Base-by-base conservation (phyloP, 2,797 vertebrate genomes). In the Mionectes olivaceus region DNA sequence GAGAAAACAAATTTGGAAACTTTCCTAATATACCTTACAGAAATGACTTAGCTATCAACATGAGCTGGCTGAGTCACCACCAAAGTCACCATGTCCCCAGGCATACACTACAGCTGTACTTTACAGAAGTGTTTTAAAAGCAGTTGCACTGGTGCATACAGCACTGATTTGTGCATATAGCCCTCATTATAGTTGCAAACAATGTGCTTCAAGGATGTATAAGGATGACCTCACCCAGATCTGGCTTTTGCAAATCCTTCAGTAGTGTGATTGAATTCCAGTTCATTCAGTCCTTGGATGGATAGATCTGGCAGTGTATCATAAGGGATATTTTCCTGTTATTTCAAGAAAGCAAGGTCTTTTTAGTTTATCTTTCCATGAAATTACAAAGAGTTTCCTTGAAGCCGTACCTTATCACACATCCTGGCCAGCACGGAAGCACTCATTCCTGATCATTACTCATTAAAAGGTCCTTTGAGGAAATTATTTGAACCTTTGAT, bases 341-440 rank as follows among this genome's bases (percentile, higher is more conserved):
- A 88, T 96, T 95, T 95, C 91, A 93, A 83, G 92, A 95, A 87
- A 86, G 52, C 47, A 87, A 71, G 18, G 16, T 79, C 55, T 24
- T 87, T 95, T 93, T 86, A 75, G 60, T 93, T 97, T 87, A 80
- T 94, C 77, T 87, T 95, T 96, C 90, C 88, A 69, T 75, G 77
- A 94, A 94, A 90, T 93, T 83, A 73, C 64, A 57, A 73, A 95
- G 70, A 64, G 50, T 93, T 96, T 94, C 91, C 94, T 94, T 96
- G 83, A 96, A 91, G 64, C 43, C 28, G 5, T 91, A 70, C 60
- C 21, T 87, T 91, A 84, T 74, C 74, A 50, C 3, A 11, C 49
- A 90, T 91, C 83, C 77, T 91, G 90, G 47, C 56, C 56, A 84
- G 77, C 71, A 87, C 1, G 3, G 83, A 94, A 96, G 44, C 39